A percentile compares a stretch with the other conserved stretches of the same genome.
Evolutionary conservation across 2,113 vertebrate species (phyloP).

Genomic region (Hystrix cristata): DNA sequence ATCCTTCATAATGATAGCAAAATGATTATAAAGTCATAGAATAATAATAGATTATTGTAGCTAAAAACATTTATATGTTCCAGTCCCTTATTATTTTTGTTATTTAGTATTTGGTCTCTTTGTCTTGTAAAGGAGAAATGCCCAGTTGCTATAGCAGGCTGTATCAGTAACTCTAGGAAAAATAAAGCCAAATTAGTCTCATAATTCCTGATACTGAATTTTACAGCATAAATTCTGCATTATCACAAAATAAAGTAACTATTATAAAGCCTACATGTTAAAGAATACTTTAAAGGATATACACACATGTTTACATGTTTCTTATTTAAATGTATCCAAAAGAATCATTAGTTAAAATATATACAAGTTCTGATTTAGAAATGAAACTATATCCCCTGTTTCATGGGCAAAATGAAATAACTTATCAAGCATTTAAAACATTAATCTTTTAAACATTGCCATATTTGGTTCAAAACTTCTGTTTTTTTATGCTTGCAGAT

Average conservation of each 20-base stretch:
- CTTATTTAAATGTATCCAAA: neutral
- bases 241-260: neutral
- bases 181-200: neutral
- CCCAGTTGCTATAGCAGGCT: neutral
- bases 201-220: neutral
- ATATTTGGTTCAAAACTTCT: constrained; percentile 47
- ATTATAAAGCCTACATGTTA: neutral
- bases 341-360: neutral
- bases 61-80: neutral
- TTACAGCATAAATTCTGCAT: neutral
- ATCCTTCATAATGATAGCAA: neutral
- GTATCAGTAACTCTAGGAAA: neutral
- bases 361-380: neutral
- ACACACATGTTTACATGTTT: neutral
- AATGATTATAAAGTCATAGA: neutral
- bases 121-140: constrained; percentile 26
- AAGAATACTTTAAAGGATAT: neutral
- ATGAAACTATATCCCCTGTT: neutral
- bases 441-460: neutral
- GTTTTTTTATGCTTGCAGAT: neutral
- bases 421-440: neutral
- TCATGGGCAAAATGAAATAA: neutral
- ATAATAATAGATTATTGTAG: neutral
- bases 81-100: neutral
- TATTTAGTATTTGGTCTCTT: neutral